phyloP scores from a whole-genome alignment of 2,113 vertebrate genomes.

The Ardeotis arabs region DNA sequence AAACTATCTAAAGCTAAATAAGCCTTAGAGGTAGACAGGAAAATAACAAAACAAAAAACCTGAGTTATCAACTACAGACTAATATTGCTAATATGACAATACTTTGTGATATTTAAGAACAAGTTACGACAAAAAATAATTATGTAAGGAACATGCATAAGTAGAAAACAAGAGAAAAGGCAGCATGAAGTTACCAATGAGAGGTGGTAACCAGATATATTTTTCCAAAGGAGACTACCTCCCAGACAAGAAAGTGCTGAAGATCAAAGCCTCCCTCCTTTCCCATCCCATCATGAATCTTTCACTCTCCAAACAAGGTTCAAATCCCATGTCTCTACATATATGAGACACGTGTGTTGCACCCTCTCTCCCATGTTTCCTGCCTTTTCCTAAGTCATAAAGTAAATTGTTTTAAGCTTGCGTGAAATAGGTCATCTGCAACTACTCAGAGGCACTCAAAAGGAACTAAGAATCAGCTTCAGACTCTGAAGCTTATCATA shows the following conservation, averaged over 20 bases:
- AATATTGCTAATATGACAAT: neutral
- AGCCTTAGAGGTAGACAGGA: neutral
- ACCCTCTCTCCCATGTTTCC: neutral
- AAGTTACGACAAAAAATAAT: neutral
- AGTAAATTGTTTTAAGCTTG: neutral
- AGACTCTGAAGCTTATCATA: neutral
- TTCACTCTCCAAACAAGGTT: neutral
- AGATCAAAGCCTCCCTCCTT: neutral
- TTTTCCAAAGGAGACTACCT: neutral
- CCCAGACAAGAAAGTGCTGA: neutral
- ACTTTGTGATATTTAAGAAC: neutral
- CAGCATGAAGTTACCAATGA: neutral
- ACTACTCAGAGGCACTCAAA: neutral
- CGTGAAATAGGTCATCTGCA: neutral
- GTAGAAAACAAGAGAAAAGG: neutral
- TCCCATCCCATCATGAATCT: neutral
- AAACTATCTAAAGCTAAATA: neutral
- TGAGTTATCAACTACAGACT: neutral
- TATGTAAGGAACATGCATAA: neutral
- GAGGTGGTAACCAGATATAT: neutral
- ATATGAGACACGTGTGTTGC: accelerated
- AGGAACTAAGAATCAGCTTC: neutral
- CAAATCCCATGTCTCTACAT: neutral
- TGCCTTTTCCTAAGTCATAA: neutral
- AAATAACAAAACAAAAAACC: neutral